Base-by-base conservation (phyloP, 1,140 invertebrate genomes). In the Temnothorax curvispinosus region DNA sequence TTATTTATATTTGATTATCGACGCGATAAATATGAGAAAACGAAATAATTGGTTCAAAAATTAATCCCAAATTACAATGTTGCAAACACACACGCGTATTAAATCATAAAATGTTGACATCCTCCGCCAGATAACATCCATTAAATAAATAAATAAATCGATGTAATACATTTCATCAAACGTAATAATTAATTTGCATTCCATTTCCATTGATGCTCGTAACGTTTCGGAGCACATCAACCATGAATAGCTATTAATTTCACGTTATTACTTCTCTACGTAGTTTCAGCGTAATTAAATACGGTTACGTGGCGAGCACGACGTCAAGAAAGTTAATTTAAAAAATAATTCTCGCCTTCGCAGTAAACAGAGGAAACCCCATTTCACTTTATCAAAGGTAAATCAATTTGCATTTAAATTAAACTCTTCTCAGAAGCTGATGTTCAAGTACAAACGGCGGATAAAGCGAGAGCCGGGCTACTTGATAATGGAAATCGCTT, bases 371-470 rank as follows among this genome's bases (percentile, higher is more conserved):
- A 56, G 62, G 35, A 60, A 69, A 65, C 47, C 32, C 50, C 60
- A 84, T 90, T 85, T 76, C 56, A 62, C 58, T 86, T 88, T 77
- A 71, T 52, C 72, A 88, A 87, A 88, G 77, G 76, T 88, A 90
- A 90, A 90, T 90, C 87, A 90, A 90, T 90, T 90, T 90, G 89
- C 88, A 90, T 90, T 90, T 90, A 90, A 90, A 90, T 90, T 81
- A 90, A 88, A 82, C 44, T 72, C 64, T 75, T 56, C 52, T 76
- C 84, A 69, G 60, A 35, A 80, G 75, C 58, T 75, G 75, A 85
- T 64, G 60, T 60, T 77, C 75, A 69, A 85, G 56, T 62, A 67
- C 64, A 81, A 85, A 87, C 62, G 80, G 47, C 52, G 78, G 74
- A 90, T 76, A 85, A 87, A 88, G 78, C 54, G 72, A 64, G 64